A percentile compares a stretch with the other conserved stretches of the same genome.
Conservation (phyloP, 2,888 invertebrate genomes). For the Aphodius sticticus region DNA sequence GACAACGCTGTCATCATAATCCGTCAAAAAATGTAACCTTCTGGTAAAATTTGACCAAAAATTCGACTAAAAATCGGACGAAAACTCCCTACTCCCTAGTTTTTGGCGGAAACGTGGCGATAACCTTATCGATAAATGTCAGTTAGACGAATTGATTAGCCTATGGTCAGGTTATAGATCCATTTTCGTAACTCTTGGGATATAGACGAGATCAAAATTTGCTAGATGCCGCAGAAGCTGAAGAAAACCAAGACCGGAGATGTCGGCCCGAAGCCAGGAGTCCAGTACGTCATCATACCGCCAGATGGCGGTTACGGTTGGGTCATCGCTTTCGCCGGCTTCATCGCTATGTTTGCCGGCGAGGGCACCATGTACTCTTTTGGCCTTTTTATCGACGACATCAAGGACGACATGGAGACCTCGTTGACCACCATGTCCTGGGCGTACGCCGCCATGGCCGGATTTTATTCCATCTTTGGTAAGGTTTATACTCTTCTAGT, state of each 20-base stretch:
- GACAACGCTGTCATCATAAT: too few species aligned
- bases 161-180: too few species aligned
- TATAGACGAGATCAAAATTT: not conserved
- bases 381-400: constrained; percentile 72
- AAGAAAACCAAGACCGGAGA: not conserved
- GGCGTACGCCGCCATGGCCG: constrained; percentile 81
- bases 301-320: constrained; percentile 95
- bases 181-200: too few species aligned
- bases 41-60: too few species aligned
- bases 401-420: constrained; percentile 68
- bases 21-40: too few species aligned
- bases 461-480: constrained; percentile 32
- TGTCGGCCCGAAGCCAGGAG: not conserved
- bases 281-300: constrained; percentile 67
- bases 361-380: constrained; percentile 92
- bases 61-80: too few species aligned
- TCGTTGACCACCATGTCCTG: constrained; percentile 63
- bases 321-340: constrained; percentile 86
- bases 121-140: too few species aligned
- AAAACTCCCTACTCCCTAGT: too few species aligned
- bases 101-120: too few species aligned
- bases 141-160: too few species aligned
- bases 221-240: not conserved
- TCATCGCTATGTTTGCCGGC: constrained; percentile 87
- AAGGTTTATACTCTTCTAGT: not conserved